Conservation (phyloP, 2,797 vertebrate genomes). For the Enteromius argenteus region DNA sequence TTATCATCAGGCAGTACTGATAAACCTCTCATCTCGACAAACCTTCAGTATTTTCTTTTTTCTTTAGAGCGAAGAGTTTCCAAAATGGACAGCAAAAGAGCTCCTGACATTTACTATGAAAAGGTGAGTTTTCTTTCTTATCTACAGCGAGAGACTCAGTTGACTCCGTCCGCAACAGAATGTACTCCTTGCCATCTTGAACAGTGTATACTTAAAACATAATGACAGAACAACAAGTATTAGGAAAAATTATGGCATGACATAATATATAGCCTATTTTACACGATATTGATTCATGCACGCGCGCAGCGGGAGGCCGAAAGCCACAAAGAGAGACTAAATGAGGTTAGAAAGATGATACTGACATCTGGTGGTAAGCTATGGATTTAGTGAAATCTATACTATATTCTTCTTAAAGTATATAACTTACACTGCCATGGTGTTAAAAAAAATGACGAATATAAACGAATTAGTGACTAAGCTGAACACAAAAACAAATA, state of each 20-base stretch:
- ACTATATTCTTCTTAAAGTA: not conserved
- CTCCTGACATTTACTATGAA: slow-evolving; percentile 90
- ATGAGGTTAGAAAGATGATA: slow-evolving; percentile 19
- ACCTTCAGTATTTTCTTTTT: slow-evolving; percentile 87
- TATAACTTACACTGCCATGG: not conserved
- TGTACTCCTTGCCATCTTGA: slow-evolving; percentile 91
- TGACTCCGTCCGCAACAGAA: slow-evolving; percentile 89
- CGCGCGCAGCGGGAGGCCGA: not conserved
- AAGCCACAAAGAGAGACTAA: not conserved
- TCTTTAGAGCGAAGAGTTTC: slow-evolving; percentile 86
- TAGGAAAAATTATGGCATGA: not conserved
- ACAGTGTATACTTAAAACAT: slow-evolving; percentile 82
- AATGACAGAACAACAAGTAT: slow-evolving; percentile 77
- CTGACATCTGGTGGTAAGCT: slow-evolving; percentile 48
- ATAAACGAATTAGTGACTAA: not conserved
- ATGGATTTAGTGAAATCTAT: not conserved
- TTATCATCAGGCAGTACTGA: slow-evolving; percentile 26
- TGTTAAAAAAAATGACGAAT: not conserved
- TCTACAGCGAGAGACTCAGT: slow-evolving; percentile 88
- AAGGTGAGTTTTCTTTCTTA: slow-evolving; percentile 86
- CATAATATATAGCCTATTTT: not conserved
- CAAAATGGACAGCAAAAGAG: slow-evolving; percentile 91
- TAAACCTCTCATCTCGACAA: slow-evolving; percentile 72
- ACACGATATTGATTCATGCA: not conserved
- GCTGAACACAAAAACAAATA: not conserved